Base-by-base conservation (phyloP, 2,888 invertebrate genomes). In the Troides helena region DNA sequence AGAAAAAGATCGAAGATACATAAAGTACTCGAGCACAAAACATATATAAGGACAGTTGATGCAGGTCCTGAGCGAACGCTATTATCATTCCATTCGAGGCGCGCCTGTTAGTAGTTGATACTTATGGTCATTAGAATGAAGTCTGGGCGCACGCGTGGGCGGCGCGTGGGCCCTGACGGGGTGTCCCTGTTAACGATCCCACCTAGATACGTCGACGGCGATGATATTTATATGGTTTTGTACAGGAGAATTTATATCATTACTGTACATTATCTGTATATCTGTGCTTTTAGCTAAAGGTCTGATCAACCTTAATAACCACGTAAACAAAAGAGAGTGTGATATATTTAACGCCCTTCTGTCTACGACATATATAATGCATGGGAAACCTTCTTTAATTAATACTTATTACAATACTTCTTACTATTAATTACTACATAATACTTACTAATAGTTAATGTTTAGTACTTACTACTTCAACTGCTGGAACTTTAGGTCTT, bases 31-130 rank as follows among this genome's bases (percentile, higher is more conserved):
- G 39, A 6, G 23, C 58, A 25, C 25, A 59, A 67, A 39, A 23
- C 7, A 57, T 21, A 7, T 14, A 39, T 14, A 10, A 12, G 58
- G 6, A 56, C 43, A 10, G 65, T 21, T 30, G 21, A 23, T 30
- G 57, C 65, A 62, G 62, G 62, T 62, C 56, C 10, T 14, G 23
- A 25, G 39, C 25, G 23, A 46, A 56, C 21, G 25, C 56, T 8
- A 57, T 69, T 65, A 69, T 36, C 64, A 64, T 68, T 58, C 68
- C 63, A 63, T 65, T 62, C 57, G 62, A 25, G 57, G 69, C 62
- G 43, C 62, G 62, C 62, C 69, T 66, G 66, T 69, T 69, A 66
- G 69, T 69, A 65, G 62, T 65, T 60, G 68, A 64, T 69, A 60
- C 68, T 62, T 69, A 39, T 62, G 58, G 62, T 66, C 69, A 69